A percentile compares a stretch with the other conserved stretches of the same genome.
Evolutionary conservation across 2,888 invertebrate genomes (phyloP).

Genomic region (Tiliacea citrago): DNA sequence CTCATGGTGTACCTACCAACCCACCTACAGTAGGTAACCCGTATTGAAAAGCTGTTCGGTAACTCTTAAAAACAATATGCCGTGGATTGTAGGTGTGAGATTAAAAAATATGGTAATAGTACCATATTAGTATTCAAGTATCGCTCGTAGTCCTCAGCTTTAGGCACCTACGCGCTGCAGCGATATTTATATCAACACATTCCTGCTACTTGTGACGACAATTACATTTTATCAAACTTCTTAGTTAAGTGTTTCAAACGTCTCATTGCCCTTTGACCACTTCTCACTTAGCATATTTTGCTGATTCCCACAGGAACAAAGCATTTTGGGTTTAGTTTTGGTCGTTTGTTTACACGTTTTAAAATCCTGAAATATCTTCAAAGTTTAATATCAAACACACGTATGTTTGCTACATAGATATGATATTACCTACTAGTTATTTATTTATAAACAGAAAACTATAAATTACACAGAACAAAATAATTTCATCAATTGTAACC

Average conservation of each 20-base stretch:
- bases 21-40: no score
- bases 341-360: not conserved
- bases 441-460: not conserved
- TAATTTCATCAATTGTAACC: not conserved
- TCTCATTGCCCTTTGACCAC: conserved; percentile 31
- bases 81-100: conserved; percentile 19
- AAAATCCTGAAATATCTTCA: not conserved
- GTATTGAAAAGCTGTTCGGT: not conserved
- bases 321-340: not conserved
- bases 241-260: conserved; percentile 23
- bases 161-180: conserved; percentile 29
- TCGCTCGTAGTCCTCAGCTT: conserved; percentile 18
- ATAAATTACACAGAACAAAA: not conserved
- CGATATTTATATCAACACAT: conserved; percentile 30
- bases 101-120: conserved; percentile 19
- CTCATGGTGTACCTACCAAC: not conserved
- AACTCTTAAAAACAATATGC: not conserved
- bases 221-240: conserved; percentile 20
- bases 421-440: not conserved
- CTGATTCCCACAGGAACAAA: conserved; percentile 4
- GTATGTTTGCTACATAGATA: no score
- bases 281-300: not conserved
- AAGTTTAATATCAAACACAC: no score
- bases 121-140: conserved; percentile 45
- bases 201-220: conserved; percentile 12